Conservation (phyloP, 2,888 invertebrate genomes). For the Lepidochrysops patricia region DNA sequence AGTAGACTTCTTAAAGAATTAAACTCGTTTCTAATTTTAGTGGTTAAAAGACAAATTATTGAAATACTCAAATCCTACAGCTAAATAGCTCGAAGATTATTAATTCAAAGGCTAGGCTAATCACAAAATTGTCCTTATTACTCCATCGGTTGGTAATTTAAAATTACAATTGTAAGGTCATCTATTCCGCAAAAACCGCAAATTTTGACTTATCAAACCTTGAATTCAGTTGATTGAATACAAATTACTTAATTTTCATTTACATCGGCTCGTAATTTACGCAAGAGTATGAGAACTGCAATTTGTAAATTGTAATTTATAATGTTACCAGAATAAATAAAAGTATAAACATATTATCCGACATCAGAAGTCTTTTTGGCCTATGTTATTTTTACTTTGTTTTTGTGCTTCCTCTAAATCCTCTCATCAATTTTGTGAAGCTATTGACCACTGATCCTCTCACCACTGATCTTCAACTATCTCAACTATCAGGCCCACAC, state of each 20-base stretch:
- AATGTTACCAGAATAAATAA: no score
- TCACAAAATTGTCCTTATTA: not conserved
- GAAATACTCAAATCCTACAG: not conserved
- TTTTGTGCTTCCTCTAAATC: no score
- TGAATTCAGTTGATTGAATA: not conserved
- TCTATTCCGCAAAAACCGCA: not conserved
- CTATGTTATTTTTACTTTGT: no score
- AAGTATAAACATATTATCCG: no score
- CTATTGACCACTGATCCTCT: no score
- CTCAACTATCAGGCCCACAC: conserved; percentile 28
- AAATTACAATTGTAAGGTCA: not conserved
- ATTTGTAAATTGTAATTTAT: not conserved
- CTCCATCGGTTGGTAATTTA: not conserved
- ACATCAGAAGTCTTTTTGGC: no score
- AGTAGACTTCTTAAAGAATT: no score
- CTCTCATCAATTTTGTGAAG: conserved; percentile 14
- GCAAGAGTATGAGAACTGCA: not conserved
- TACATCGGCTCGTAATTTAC: not conserved
- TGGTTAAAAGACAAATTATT: not conserved
- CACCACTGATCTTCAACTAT: not conserved
- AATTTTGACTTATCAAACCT: conserved; percentile 1
- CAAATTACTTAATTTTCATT: not conserved
- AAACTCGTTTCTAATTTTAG: no score
- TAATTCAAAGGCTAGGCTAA: not conserved
- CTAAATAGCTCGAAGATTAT: not conserved